Evolutionary conservation across 2,888 invertebrate genomes (phyloP).

Genomic region (Acanthacorydalis orientalis): DNA sequence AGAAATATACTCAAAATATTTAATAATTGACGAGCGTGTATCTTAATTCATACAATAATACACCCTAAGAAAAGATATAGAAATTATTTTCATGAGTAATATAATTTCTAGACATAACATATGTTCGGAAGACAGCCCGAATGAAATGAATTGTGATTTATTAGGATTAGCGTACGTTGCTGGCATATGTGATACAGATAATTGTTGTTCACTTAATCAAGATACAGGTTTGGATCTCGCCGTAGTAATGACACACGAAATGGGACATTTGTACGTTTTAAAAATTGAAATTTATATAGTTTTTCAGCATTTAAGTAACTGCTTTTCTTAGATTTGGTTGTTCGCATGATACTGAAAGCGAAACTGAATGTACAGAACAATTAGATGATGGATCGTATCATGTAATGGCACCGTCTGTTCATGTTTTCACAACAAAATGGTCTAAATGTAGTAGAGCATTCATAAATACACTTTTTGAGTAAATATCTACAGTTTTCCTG

Average conservation of each 20-base stretch:
- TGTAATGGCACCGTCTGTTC: conserved; percentile 40
- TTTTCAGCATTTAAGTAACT: neutral
- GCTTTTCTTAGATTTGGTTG: conserved; percentile 24
- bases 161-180: conserved; percentile 51
- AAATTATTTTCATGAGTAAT: neutral
- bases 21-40: too few species aligned
- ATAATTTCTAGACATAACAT: conserved; percentile 29
- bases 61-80: too few species aligned
- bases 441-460: conserved; percentile 36
- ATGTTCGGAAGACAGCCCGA: conserved; percentile 27
- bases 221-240: conserved; percentile 46
- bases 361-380: conserved; percentile 25
- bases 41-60: too few species aligned
- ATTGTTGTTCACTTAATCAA: conserved; percentile 49
- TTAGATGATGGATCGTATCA: conserved; percentile 31
- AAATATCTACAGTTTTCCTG: too few species aligned
- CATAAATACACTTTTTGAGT: conserved; percentile 40
- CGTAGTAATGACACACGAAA: conserved; percentile 47
- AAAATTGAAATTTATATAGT: too few species aligned
- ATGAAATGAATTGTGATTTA: conserved; percentile 31
- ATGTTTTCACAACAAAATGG: conserved; percentile 33
- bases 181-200: conserved; percentile 41
- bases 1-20: too few species aligned
- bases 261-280: conserved; percentile 50
- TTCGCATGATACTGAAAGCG: conserved; percentile 24